These are phyloP conservation scores for Puma concolor DNA, from an alignment of 2,113 vertebrate genomes.

Conservation along the genomic window DNA sequence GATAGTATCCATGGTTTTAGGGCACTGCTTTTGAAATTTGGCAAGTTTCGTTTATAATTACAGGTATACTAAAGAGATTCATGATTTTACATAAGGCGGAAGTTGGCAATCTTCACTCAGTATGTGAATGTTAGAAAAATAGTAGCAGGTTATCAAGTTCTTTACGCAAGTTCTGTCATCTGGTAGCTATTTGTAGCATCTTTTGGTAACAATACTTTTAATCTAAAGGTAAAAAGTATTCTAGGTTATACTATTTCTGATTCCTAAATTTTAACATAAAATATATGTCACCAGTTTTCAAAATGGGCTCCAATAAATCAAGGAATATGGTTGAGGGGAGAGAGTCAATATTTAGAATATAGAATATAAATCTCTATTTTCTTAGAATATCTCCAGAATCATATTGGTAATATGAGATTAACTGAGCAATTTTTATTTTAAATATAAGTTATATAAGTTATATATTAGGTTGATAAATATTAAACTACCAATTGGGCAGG, in stretches of 20 bases:
- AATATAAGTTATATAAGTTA: neutral
- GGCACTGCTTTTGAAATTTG: neutral
- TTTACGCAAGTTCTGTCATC: neutral
- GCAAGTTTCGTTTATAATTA: neutral
- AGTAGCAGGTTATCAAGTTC: neutral
- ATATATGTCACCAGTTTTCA: neutral
- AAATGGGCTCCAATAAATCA: neutral
- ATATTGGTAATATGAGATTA: neutral
- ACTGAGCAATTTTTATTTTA: neutral
- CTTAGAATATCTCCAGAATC: neutral
- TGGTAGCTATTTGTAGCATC: neutral
- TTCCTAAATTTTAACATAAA: neutral
- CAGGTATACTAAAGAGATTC: neutral
- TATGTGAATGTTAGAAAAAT: neutral
- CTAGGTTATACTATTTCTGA: neutral
- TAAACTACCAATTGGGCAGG: neutral
- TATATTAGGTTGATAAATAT: neutral
- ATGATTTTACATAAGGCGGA: neutral
- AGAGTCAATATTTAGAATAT: neutral
- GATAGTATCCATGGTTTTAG: neutral
- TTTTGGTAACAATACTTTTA: slow-evolving; percentile 1
- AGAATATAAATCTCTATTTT: neutral
- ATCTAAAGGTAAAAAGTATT: slow-evolving; percentile 30
- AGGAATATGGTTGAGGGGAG: neutral
- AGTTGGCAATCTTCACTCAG: neutral